These are phyloP conservation scores for Lepidochitona cinerea DNA, from an alignment of 2,888 invertebrate genomes.

Conservation along the genomic window DNA sequence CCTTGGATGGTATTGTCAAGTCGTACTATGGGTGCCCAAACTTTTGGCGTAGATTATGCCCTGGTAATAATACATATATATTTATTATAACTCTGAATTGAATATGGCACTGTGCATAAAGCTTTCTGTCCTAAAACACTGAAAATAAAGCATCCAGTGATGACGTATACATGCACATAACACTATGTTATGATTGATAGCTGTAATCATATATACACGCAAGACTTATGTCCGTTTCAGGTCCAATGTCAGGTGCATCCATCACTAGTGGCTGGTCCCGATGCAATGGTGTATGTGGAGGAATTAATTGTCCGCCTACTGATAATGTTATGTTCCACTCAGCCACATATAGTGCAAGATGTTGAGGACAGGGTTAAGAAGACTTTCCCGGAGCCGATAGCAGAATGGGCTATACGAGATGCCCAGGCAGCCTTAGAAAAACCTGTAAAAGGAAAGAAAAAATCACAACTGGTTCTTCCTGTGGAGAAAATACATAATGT, in stretches of 20 bases:
- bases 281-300: slow-evolving; percentile 94
- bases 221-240: slow-evolving; percentile 77
- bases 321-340: slow-evolving; percentile 84
- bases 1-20: no score
- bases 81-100: no score
- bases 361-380: slow-evolving; percentile 93
- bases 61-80: no score
- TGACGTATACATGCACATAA: no score
- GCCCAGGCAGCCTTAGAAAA: slow-evolving; percentile 87
- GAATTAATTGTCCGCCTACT: slow-evolving; percentile 87
- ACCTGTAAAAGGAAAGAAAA: slow-evolving; percentile 85
- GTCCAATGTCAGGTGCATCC: slow-evolving; percentile 80
- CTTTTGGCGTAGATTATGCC: no score
- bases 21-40: no score
- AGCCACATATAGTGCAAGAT: slow-evolving; percentile 75
- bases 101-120: no score
- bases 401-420: slow-evolving; percentile 92
- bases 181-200: no score
- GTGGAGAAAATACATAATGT: slow-evolving; percentile 91
- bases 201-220: no score
- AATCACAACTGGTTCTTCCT: slow-evolving; percentile 82
- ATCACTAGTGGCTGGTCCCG: slow-evolving; percentile 78
- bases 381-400: slow-evolving; percentile 95
- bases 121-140: no score
- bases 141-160: no score